A percentile compares a stretch with the other conserved stretches of the same genome.
phyloP scores from a whole-genome alignment of 2,888 invertebrate species.

The Deilephila porcellus region DNA sequence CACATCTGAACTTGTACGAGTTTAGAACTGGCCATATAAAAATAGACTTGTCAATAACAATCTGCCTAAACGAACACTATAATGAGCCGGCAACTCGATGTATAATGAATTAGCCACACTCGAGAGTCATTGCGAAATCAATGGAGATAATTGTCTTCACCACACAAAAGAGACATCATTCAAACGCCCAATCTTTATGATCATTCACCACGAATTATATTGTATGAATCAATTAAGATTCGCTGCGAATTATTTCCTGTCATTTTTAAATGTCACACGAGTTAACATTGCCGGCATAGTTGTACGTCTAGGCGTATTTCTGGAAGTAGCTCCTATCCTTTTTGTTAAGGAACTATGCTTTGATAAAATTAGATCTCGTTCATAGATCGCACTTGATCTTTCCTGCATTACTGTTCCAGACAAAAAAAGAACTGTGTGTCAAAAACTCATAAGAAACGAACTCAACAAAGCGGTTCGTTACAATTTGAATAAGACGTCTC shows the following conservation, averaged over 20 bases:
- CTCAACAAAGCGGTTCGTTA: slow-evolving; percentile 45
- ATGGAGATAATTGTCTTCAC: slow-evolving; percentile 39
- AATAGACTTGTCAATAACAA: slow-evolving; percentile 70
- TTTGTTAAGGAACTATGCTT: slow-evolving; percentile 39
- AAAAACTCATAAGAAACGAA: slow-evolving; percentile 38
- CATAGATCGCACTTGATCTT: slow-evolving; percentile 1
- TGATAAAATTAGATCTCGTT: slow-evolving; percentile 30
- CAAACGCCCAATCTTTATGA: slow-evolving; percentile 26
- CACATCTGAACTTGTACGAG: slow-evolving; percentile 50
- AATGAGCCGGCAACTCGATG: slow-evolving; percentile 68
- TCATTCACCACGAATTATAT: slow-evolving; percentile 28
- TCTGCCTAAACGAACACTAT: slow-evolving; percentile 70
- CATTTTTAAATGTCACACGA: slow-evolving; percentile 44
- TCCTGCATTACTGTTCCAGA: slow-evolving; percentile 15
- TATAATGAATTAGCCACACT: slow-evolving; percentile 60
- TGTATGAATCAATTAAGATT: slow-evolving; percentile 35
- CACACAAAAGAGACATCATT: slow-evolving; percentile 25
- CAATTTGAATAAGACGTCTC: slow-evolving; percentile 47
- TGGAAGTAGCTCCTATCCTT: slow-evolving; percentile 49
- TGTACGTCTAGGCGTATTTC: slow-evolving; percentile 66
- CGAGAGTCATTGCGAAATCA: slow-evolving; percentile 52
- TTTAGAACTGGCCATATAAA: slow-evolving; percentile 55
- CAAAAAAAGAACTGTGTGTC: slow-evolving; percentile 2
- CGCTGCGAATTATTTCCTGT: slow-evolving; percentile 37
- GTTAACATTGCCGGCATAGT: slow-evolving; percentile 64